Base-by-base conservation (phyloP, 2,888 invertebrate species). In the Camptogramma bilineatum region DNA sequence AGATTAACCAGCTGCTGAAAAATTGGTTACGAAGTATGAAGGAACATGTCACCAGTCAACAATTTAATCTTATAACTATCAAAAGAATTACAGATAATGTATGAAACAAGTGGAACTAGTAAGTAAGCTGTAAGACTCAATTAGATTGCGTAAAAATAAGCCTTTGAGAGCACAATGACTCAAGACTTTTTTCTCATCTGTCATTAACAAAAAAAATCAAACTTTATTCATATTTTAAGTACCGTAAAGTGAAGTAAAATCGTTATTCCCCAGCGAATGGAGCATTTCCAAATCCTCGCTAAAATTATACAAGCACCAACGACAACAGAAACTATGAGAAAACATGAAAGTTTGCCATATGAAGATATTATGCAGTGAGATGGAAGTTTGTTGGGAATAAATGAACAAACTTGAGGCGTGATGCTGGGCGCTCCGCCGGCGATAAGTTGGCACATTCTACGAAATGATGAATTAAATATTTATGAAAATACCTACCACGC, bases 401-500 rank as follows among this genome's bases (percentile, higher is more conserved):
- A 77, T 77, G 76, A 77, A 80, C 76, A 68, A 82, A 83, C 78
- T 81, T 76, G 70, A 69, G 73, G 71, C 75, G 74, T 73, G 78
- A 75, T 77, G 80, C 75, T 70, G 73, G 73, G 67, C 70, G 65
- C 66, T 52, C 57, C 63, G 56, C 42, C 70, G 64, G 67, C 73
- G 76, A 74, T 72, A 80, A 82, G 73, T 80, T 79, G 75, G 73
- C 68, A 73, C 65, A 68, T 76, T 76, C 72, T 70, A 72, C 63
- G 59, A 62, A 71, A 73, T 73, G 62, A 69, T 64, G 56, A 73
- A 73, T 76, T 78, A 74, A 77, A 73, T 75, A 78, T 73, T 70
- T 76, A 73, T 71, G 64, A 59, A 62, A 68, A 62, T 62, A 55
- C 28, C 2, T 39, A 39, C 31, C 44, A 50, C 57, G 57, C 53